These are phyloP conservation scores for Heliconius erato DNA, from an alignment of 2,888 invertebrate genomes.

Conservation along the genomic window DNA sequence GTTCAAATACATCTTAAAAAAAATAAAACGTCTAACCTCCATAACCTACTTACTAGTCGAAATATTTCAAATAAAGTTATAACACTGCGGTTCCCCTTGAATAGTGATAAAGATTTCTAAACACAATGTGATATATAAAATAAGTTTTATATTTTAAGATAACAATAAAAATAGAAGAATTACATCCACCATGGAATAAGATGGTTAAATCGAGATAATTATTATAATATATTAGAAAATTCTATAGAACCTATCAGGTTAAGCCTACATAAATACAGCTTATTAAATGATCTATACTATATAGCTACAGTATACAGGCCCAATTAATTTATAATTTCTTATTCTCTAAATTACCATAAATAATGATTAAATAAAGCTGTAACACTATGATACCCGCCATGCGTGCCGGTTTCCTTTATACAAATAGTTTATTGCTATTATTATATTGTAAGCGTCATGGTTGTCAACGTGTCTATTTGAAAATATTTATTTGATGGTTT, in stretches of 20 bases:
- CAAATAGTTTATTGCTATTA: slow-evolving; percentile 60
- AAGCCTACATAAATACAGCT: neutral
- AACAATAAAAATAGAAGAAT: too few relatives aligned
- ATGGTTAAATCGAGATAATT: neutral
- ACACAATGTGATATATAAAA: too few relatives aligned
- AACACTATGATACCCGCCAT: slow-evolving; percentile 44
- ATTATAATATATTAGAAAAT: neutral
- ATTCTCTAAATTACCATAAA: slow-evolving; percentile 36
- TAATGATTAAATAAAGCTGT: slow-evolving; percentile 51
- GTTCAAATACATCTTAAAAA: too few relatives aligned
- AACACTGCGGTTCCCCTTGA: neutral
- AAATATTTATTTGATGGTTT: neutral
- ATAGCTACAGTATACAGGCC: neutral
- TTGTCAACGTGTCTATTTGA: slow-evolving; percentile 17
- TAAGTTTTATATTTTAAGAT: too few relatives aligned
- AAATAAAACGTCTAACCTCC: too few relatives aligned
- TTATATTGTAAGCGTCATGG: slow-evolving; percentile 60
- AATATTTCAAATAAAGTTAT: neutral
- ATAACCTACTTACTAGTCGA: too few relatives aligned
- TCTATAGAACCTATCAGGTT: neutral
- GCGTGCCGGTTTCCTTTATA: slow-evolving; percentile 60
- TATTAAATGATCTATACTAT: neutral
- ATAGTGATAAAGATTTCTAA: too few relatives aligned
- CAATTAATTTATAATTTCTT: slow-evolving; percentile 34
- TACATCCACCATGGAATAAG: too few relatives aligned